phyloP scores from a whole-genome alignment of 2,888 invertebrate species.

The Crepidodera aurea region DNA sequence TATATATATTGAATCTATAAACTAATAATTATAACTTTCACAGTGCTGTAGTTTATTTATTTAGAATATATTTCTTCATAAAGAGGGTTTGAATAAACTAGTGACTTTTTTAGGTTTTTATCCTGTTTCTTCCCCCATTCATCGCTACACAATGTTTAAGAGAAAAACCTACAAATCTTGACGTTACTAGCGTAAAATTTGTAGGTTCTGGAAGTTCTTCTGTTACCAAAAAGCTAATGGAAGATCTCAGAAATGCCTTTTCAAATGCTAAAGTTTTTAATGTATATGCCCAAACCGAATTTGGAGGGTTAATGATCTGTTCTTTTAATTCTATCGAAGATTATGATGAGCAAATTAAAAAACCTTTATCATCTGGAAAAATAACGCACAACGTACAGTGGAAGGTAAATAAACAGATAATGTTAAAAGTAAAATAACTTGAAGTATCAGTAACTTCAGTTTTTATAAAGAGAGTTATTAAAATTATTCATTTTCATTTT shows the following conservation, averaged over 20 bases:
- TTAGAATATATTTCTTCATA: too few relatives aligned
- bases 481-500: too few relatives aligned
- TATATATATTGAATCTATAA: too few relatives aligned
- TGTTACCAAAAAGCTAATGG: slow-evolving; percentile 24
- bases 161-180: slow-evolving; percentile 19
- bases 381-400: slow-evolving; percentile 11
- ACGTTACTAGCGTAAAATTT: slow-evolving; percentile 9
- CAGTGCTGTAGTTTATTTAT: too few relatives aligned
- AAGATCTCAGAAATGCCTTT: slow-evolving; percentile 16
- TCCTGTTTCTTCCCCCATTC: slow-evolving; percentile 48
- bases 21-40: too few relatives aligned
- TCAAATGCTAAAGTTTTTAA: slow-evolving; percentile 25
- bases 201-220: slow-evolving; percentile 17
- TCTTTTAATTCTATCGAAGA: slow-evolving; percentile 27
- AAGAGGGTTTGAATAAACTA: too few relatives aligned
- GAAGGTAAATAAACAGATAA: slow-evolving; percentile 58
- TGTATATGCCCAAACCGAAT: slow-evolving; percentile 33
- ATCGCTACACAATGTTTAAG: slow-evolving; percentile 40
- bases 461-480: too few relatives aligned
- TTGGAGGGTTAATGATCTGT: not conserved
- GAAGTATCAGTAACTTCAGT: too few relatives aligned
- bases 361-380: slow-evolving; percentile 32
- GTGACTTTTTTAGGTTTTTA: too few relatives aligned
- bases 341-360: slow-evolving; percentile 12
- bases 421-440: too few relatives aligned